Base-by-base conservation (phyloP, 2,797 vertebrate species). In the Neoniphon sammara region DNA sequence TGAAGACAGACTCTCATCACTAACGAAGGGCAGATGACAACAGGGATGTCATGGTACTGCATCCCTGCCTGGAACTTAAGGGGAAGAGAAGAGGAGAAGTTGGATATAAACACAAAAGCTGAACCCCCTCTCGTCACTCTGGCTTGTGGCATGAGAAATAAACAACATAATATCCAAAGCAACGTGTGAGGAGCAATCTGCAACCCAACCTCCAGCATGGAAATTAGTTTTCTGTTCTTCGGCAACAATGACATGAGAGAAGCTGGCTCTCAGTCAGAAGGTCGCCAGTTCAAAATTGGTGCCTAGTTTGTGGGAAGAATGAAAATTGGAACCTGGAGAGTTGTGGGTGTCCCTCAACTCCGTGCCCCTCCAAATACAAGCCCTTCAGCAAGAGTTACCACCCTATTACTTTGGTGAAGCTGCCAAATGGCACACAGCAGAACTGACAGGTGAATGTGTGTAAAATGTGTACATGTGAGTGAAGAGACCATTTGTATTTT, bases 21-120 rank as follows among this genome's bases (percentile, higher is more conserved):
- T 87, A 83, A 89, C 62, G 57, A 71, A 34, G 80, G 78, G 72
- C 82, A 87, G 85, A 87, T 87, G 85, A 73, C 65, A 46, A 64
- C 5, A 46, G 54, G 58, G 47, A 30, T n/a, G 50, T 44, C 39
- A 8, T 23, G 47, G 59, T 23, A 50, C 39, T 8, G 21, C 44
- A 12, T n/a, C 53, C 31, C 20, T 30, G 9, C 18, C 31, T 42
- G 0, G 58, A 47, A 46, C 50, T 23, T 52, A 66, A 6, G 56
- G 3, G 36, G 27, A 30, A 21, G 49, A n/a, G 15, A 6, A 21
- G 49, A 21, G 49, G 6, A 9, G n/a, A 8, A 17, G 23, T 21
- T 42, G 20, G 60, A 46, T 67, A 53, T 70, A 75, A 78, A 80
- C 80, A 75, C 30, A 49, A 21, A 73, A n/a, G 1, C 50, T 39